Percentiles rank a stretch among this genome's conserved stretches.
Evolutionary conservation across 2,888 invertebrate species (phyloP).

Genomic region (Chalcosyrphus nemorum): DNA sequence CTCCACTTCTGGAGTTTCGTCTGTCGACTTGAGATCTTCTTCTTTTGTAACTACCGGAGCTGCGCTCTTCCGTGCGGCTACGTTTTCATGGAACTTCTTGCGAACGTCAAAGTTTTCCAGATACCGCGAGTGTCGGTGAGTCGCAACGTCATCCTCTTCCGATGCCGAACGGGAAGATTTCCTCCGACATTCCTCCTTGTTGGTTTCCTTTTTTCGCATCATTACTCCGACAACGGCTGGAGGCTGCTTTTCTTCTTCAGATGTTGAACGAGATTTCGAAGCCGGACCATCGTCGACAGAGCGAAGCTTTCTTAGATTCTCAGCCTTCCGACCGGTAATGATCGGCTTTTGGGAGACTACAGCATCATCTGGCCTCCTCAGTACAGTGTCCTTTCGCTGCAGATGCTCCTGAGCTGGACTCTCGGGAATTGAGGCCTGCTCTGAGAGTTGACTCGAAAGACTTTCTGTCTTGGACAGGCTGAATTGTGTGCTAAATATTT

Average conservation of each 20-base stretch:
- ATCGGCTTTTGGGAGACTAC: slow-evolving; percentile 30
- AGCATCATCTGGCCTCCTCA: slow-evolving; percentile 77
- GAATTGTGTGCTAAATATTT: slow-evolving; percentile 87
- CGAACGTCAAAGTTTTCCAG: slow-evolving; percentile 81
- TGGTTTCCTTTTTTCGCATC: slow-evolving; percentile 77
- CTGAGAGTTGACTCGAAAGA: slow-evolving; percentile 85
- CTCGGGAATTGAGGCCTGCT: slow-evolving; percentile 77
- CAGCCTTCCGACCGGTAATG: slow-evolving; percentile 48
- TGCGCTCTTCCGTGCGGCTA: slow-evolving; percentile 77
- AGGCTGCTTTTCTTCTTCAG: slow-evolving; percentile 78
- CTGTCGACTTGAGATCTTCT: slow-evolving; percentile 40
- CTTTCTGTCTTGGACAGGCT: slow-evolving; percentile 86
- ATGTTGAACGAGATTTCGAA: slow-evolving; percentile 77
- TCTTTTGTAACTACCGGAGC: slow-evolving; percentile 70
- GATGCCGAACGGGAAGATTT: slow-evolving; percentile 79
- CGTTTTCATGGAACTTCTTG: slow-evolving; percentile 79
- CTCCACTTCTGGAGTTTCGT: slow-evolving; percentile 34
- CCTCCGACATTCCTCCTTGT: slow-evolving; percentile 73
- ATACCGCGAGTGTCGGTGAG: slow-evolving; percentile 80
- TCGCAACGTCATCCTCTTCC: slow-evolving; percentile 78
- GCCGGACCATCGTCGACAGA: slow-evolving; percentile 61
- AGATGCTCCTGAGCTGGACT: slow-evolving; percentile 76
- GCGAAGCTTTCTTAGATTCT: slow-evolving; percentile 57
- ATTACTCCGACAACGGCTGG: slow-evolving; percentile 75
- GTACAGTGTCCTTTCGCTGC: slow-evolving; percentile 79